Conservation (phyloP, 2,797 vertebrate genomes). For the Falco naumanni region DNA sequence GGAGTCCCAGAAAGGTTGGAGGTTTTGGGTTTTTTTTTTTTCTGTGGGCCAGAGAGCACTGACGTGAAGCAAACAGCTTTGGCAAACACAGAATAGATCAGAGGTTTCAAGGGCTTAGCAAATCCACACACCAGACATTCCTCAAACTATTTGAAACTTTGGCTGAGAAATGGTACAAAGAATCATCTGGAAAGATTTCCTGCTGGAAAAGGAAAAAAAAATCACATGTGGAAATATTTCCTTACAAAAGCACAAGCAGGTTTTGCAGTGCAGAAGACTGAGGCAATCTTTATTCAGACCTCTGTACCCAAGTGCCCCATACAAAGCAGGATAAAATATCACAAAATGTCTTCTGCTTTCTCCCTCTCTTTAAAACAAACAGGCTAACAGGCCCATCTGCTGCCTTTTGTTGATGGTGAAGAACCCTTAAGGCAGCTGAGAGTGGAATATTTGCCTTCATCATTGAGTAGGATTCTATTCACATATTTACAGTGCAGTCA, state of each 20-base stretch:
- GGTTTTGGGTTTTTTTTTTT: not conserved
- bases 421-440: slow-evolving; percentile 19
- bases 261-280: not conserved
- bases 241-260: not conserved
- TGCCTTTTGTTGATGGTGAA: slow-evolving; percentile 21
- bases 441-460: slow-evolving; percentile 8
- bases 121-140: not conserved
- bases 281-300: not conserved
- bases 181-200: not conserved
- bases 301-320: not conserved
- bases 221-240: not conserved
- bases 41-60: not conserved
- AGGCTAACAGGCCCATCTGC: slow-evolving; percentile 14
- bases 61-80: not conserved
- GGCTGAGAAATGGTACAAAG: not conserved
- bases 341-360: not conserved
- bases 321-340: not conserved
- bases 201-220: not conserved
- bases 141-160: not conserved
- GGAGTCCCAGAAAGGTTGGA: not conserved
- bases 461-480: not conserved
- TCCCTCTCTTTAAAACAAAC: not conserved
- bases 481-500: slow-evolving; percentile 17
- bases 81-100: not conserved
- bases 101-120: not conserved